Base-by-base conservation (phyloP, 2,113 vertebrate species). In the Heterochromis multidens region DNA sequence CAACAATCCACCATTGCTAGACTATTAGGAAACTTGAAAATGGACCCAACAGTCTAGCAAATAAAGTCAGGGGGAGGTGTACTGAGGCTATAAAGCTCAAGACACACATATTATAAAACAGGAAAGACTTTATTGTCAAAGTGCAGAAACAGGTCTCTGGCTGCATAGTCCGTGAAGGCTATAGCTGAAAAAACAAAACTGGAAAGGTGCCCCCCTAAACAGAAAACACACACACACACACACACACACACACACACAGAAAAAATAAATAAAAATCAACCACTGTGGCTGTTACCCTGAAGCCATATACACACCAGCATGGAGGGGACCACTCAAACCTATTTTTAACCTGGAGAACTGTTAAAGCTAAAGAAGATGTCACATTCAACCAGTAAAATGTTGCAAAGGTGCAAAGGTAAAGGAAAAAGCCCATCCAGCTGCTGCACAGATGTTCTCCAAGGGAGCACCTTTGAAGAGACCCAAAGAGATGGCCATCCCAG, bases 351-450 rank as follows among this genome's bases (percentile, higher is more conserved):
- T 60, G 27, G 8, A 29, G 27, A 61, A 61, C 16, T 61, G 59
- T 31, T 29, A 31, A 60, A 60, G 17, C 31, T 31, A 31, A 4
- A 4, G 4, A 29, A 29, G 58, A 29, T 2, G 16, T 29, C 58
- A 60, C 27, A 60, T 7, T 60, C 25, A 60, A 29, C 25, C 0
- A 0, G 27, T 29, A 60, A 61, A 31, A 31, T 5, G 27, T 19
- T 0, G 4, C 2, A 61, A 61, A 61, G 5, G 27, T 60, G 58
- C 14, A 9, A 60, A 60, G 17, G 4, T 61, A 0, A 19, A 31
- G 16, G 27, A 60, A 60, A 60, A 60, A 31, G 27, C 17, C 1
- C 14, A 60, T 7, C 16, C 29, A 25, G 25, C 8, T 17, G 25
- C 58, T 60, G 25, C 58, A 60, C 27, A 60, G 58, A 14, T 60